A percentile compares a stretch with the other conserved stretches of the same genome.
Conservation (phyloP, 2,888 invertebrate species). For the Andrena bucephala region DNA sequence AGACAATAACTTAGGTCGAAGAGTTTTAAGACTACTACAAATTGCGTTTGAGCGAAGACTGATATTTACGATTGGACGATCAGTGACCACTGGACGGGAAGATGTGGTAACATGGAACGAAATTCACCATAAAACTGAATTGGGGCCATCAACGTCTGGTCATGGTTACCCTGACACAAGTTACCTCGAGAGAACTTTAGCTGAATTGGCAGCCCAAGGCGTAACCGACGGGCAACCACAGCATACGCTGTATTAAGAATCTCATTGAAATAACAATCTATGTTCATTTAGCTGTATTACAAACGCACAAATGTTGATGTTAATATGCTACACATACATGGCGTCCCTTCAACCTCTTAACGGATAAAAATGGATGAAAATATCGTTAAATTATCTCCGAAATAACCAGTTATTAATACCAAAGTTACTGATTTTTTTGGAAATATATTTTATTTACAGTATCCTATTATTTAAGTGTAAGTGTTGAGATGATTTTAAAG, state of each 20-base stretch:
- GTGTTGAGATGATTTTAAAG: not conserved
- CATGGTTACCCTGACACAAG: constrained; percentile 92
- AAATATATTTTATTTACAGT: constrained; percentile 11
- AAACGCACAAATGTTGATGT: constrained; percentile 1
- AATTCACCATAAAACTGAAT: constrained; percentile 94
- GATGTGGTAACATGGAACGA: constrained; percentile 97
- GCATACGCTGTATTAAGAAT: constrained; percentile 81
- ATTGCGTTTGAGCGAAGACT: constrained; percentile 93
- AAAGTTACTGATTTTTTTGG: constrained; percentile 1
- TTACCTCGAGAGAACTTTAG: constrained; percentile 89
- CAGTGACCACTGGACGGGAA: constrained; percentile 95
- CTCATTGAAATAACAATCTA: constrained; percentile 71
- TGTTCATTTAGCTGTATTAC: not conserved
- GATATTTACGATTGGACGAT: constrained; percentile 94
- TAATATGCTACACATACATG: constrained; percentile 10
- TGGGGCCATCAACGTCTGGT: constrained; percentile 86
- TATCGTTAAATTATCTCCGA: not conserved
- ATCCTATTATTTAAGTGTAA: constrained; percentile 3
- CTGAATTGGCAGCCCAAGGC: constrained; percentile 87
- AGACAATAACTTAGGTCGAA: constrained; percentile 92
- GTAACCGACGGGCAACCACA: constrained; percentile 84
- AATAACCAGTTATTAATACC: constrained; percentile 19
- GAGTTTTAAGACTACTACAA: constrained; percentile 90
- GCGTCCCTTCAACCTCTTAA: not conserved
- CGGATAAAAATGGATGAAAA: not conserved